These are phyloP conservation scores for Caenorhabditis macrosperma DNA, from an alignment of 2,888 invertebrate genomes.

Conservation along the genomic window DNA sequence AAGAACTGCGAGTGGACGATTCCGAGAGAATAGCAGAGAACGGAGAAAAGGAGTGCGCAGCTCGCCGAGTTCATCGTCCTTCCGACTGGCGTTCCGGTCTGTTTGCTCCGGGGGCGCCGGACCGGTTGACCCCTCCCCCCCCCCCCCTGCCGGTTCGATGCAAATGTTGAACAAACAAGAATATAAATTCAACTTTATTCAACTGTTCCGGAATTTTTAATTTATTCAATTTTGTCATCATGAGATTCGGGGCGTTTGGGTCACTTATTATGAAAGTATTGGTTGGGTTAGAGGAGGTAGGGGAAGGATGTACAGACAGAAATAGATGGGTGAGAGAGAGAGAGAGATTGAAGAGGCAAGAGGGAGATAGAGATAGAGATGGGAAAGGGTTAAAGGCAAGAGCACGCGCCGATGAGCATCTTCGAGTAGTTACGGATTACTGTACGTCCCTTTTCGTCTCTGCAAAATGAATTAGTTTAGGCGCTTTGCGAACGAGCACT, in stretches of 20 bases:
- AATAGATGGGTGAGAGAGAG: neutral
- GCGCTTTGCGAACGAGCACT: too few species aligned
- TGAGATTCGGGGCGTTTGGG: constrained; percentile 28
- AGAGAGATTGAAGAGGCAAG: too few species aligned
- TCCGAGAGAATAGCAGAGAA: neutral
- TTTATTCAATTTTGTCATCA: constrained; percentile 6
- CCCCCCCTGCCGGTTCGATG: constrained; percentile 3
- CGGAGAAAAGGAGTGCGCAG: neutral
- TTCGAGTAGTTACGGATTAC: constrained; percentile 64
- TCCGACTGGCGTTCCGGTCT: constrained; percentile 3
- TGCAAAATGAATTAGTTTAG: constrained; percentile 11
- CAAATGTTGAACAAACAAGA: constrained; percentile 13
- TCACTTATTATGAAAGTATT: constrained; percentile 40
- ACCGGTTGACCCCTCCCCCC: neutral
- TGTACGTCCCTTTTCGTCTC: constrained; percentile 61
- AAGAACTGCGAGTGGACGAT: neutral
- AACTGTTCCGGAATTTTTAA: constrained; percentile 33
- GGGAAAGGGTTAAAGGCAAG: constrained; percentile 57
- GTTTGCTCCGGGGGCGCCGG: constrained; percentile 1
- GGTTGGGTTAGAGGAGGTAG: constrained; percentile 2
- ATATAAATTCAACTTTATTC: constrained; percentile 31
- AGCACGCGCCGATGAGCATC: constrained; percentile 66
- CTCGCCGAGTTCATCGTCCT: constrained; percentile 22
- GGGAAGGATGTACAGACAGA: constrained; percentile 25
- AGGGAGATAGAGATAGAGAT: constrained; percentile 31